Evolutionary conservation across 2,888 invertebrate genomes (phyloP).

Genomic region (Philaethria dido): DNA sequence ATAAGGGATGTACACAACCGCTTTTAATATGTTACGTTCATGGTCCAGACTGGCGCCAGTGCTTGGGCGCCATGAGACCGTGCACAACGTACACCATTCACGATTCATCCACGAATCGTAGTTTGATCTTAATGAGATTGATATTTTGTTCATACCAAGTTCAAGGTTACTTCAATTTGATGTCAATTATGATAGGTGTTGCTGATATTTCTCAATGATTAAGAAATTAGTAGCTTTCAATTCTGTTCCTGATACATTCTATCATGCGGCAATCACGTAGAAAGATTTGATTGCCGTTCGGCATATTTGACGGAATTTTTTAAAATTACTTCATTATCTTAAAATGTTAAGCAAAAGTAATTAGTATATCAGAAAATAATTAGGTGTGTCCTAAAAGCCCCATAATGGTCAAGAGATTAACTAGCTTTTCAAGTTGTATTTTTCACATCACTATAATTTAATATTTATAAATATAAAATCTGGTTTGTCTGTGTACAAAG

Average conservation of each 20-base stretch:
- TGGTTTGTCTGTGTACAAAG: neutral
- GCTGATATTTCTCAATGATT: neutral
- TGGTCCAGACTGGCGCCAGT: conserved; percentile 67
- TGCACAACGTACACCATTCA: conserved; percentile 67
- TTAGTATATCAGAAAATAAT: no score
- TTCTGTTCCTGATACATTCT: neutral
- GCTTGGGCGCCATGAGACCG: conserved; percentile 61
- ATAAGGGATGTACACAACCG: conserved; percentile 66
- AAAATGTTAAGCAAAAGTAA: neutral
- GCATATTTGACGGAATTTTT: neutral
- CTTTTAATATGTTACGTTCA: conserved; percentile 67
- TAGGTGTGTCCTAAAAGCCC: no score
- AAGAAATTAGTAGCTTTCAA: neutral
- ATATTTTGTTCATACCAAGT: conserved; percentile 54
- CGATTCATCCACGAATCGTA: conserved; percentile 54
- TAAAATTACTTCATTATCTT: neutral
- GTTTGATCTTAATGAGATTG: conserved; percentile 55
- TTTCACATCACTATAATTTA: no score
- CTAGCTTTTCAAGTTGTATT: no score
- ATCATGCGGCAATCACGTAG: neutral
- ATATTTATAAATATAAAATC: neutral
- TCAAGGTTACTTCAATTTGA: conserved; percentile 38
- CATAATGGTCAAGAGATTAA: no score
- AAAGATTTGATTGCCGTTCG: neutral
- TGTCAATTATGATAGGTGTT: neutral